Base-by-base conservation (phyloP, 2,888 invertebrate genomes). In the Rhimphoctona megacephalus region DNA sequence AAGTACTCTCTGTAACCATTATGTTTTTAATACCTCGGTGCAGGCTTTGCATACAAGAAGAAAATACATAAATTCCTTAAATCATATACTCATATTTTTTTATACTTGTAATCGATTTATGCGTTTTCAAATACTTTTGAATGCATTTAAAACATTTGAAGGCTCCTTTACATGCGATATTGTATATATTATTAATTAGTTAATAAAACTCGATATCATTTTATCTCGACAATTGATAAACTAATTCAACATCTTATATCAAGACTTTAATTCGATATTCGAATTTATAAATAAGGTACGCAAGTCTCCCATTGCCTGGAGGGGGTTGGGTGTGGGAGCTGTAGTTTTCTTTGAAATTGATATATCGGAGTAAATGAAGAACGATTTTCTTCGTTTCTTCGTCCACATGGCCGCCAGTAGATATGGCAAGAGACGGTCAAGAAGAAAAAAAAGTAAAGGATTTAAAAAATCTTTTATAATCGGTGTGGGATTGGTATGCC, bases 401-500 rank as follows among this genome's bases (percentile, higher is more conserved):
- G 61, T 61, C 43, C 19, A 30, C 17, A 69, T 39, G 67, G 70
- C 46, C 46, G 54, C 49, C 17, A 72, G 19, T 36, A 19, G 46
- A 43, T 70, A 11, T 14, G 46, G 9, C 30, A 46, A 43, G 36
- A 19, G 67, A n/a, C 67, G 36, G 39, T 39, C 14, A 1, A 36
- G 52, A 54, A 49, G 36, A 61, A 33, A 64, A 36, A 33, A 46
- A 83, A 81, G 85, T 78, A 49, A 30, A 43, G 57, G 78, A 82
- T 61, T 77, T 7, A 73, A 39, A 78, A 43, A 25, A 52, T 19
- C 52, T 49, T 43, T 30, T 14, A 81, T 61, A 81, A 81, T 72
- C 49, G 36, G 33, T 49, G 78, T 52, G 67, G 49, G 72, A 81
- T 43, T 49, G 49, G 80, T 36, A 72, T 57, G 87, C 83, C 85